phyloP scores from a whole-genome alignment of 2,888 invertebrate genomes.

The Carabus problematicus region DNA sequence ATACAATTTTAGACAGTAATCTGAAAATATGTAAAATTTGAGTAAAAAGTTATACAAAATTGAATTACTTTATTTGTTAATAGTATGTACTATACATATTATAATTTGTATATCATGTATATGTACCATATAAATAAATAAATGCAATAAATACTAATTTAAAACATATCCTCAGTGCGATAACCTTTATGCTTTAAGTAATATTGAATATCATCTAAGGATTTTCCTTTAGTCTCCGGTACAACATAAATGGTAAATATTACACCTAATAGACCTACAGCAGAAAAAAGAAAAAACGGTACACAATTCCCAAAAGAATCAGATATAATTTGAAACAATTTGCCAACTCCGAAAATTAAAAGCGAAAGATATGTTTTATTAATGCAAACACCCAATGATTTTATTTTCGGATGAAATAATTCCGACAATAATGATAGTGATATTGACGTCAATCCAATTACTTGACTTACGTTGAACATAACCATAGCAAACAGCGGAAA shows the following conservation, averaged over 20 bases:
- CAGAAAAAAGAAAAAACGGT: conserved; percentile 42
- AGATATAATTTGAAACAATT: conserved; percentile 38
- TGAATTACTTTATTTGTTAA: too few relatives aligned
- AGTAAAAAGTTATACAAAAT: too few relatives aligned
- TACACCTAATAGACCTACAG: conserved; percentile 27
- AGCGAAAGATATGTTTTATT: conserved; percentile 30
- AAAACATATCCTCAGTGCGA: not conserved
- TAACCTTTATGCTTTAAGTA: conserved; percentile 34
- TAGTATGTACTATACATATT: too few relatives aligned
- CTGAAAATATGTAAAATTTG: too few relatives aligned
- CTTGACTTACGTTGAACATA: conserved; percentile 35
- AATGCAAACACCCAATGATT: conserved; percentile 34
- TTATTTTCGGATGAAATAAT: conserved; percentile 52
- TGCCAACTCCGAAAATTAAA: conserved; percentile 31
- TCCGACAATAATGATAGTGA: conserved; percentile 53
- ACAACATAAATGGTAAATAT: conserved; percentile 41
- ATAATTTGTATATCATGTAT: too few relatives aligned
- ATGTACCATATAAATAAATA: too few relatives aligned
- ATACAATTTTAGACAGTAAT: not conserved
- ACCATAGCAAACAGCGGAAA: conserved; percentile 39
- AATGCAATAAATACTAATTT: not conserved
- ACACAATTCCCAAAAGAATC: conserved; percentile 38
- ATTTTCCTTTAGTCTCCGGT: conserved; percentile 44
- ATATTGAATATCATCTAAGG: conserved; percentile 43
- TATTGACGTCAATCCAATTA: conserved; percentile 53